Evolutionary conservation across 2,113 vertebrate genomes (phyloP).

Genomic region (Chauna torquata): DNA sequence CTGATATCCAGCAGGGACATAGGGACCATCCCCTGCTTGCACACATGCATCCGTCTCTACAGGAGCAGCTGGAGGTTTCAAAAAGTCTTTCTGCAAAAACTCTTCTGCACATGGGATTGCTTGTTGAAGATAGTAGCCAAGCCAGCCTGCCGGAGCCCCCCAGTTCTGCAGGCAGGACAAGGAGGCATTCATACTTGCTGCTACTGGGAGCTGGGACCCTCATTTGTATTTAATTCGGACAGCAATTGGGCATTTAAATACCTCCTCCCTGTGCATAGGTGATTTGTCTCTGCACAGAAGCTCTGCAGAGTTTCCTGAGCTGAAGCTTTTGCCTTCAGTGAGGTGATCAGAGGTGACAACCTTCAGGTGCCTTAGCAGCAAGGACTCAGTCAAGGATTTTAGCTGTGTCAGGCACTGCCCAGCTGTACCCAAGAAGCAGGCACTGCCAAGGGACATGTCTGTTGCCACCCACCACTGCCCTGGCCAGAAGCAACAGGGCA

Average conservation of each 20-base stretch:
- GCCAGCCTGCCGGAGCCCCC: not conserved
- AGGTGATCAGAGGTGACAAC: not conserved
- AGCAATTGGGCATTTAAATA: not conserved
- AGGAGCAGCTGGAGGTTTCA: not conserved
- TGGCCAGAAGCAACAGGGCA: not conserved
- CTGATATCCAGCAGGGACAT: not conserved
- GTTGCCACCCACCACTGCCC: not conserved
- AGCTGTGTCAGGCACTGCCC: not conserved
- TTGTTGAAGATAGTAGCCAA: not conserved
- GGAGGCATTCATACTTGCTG: accelerated
- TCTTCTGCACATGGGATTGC: not conserved
- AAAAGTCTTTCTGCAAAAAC: not conserved
- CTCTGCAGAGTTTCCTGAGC: not conserved
- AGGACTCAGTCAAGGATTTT: not conserved
- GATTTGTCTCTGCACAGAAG: not conserved
- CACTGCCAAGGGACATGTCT: not conserved
- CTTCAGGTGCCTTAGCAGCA: not conserved
- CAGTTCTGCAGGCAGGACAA: not conserved
- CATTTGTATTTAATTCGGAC: not conserved
- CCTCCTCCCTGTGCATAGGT: not conserved
- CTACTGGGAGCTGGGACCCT: not conserved
- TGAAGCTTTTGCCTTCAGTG: not conserved
- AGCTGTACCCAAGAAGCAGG: not conserved
- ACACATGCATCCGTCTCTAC: no score
- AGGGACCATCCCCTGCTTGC: not conserved